Conservation (phyloP, 2,888 invertebrate genomes). For the Rhagophthalmus giganteus region DNA sequence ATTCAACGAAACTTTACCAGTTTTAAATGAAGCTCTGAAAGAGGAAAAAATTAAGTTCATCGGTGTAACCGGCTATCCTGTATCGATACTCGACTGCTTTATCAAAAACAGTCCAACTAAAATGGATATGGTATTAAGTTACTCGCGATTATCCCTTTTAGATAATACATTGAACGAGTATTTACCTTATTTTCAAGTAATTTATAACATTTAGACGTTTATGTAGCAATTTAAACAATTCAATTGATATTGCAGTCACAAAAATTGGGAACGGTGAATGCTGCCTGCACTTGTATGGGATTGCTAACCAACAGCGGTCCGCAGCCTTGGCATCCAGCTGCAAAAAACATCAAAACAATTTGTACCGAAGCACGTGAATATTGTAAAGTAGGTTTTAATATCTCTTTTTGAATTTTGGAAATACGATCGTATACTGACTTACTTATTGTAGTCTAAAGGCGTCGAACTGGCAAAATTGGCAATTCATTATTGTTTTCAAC, state of each 20-base stretch:
- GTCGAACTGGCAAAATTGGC: conserved; percentile 75
- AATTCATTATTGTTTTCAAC: conserved; percentile 65
- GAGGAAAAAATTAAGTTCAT: conserved; percentile 77
- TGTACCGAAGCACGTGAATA: conserved; percentile 66
- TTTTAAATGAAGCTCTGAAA: conserved; percentile 72
- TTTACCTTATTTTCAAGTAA: conserved; percentile 75
- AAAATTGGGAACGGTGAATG: conserved; percentile 81
- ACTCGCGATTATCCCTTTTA: conserved; percentile 77
- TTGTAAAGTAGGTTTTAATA: conserved; percentile 62
- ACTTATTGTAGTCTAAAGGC: conserved; percentile 56
- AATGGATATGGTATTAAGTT: conserved; percentile 75
- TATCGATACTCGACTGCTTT: conserved; percentile 74
- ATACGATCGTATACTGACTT: not conserved
- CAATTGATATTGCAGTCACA: conserved; percentile 60
- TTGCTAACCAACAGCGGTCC: conserved; percentile 76
- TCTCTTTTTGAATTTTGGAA: not conserved
- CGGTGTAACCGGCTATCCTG: conserved; percentile 86
- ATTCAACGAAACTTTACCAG: conserved; percentile 84
- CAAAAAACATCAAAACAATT: conserved; percentile 62
- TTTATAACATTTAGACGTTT: conserved; percentile 6
- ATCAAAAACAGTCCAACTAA: conserved; percentile 66
- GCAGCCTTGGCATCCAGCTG: conserved; percentile 80
- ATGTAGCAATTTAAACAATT: conserved; percentile 15
- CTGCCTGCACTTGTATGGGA: conserved; percentile 81
- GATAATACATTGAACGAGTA: conserved; percentile 77